These are phyloP conservation scores for Cephus pygmeus DNA, from an alignment of 2,888 invertebrate genomes.

Conservation along the genomic window DNA sequence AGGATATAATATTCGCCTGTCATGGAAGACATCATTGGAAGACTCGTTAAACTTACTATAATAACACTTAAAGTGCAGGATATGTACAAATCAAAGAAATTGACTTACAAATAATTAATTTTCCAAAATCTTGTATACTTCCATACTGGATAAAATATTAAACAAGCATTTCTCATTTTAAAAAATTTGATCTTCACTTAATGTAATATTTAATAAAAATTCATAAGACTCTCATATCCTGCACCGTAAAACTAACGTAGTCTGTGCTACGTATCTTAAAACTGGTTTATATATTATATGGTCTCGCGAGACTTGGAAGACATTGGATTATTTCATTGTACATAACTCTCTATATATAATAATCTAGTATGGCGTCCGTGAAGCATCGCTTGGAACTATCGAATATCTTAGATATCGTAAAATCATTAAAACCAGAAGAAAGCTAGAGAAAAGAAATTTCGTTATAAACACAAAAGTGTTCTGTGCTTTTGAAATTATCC, in stretches of 20 bases:
- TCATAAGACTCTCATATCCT: not conserved
- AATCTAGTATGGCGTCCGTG: conserved; percentile 8
- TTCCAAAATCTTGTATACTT: not conserved
- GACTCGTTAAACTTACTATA: conserved; percentile 40
- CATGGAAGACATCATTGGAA: conserved; percentile 59
- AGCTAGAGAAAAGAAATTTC: not conserved
- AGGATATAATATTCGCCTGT: not conserved
- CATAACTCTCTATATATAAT: conserved; percentile 16
- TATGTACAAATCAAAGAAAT: not conserved
- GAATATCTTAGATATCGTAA: not conserved
- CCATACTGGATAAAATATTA: not conserved
- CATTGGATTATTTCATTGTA: conserved; percentile 30
- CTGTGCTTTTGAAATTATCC: not conserved
- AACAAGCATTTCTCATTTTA: not conserved
- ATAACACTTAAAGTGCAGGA: conserved; percentile 22
- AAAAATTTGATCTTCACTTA: not conserved
- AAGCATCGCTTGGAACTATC: not conserved
- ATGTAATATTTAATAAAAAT: not conserved
- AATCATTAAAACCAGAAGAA: not conserved
- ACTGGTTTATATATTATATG: not conserved
- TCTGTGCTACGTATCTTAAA: not conserved
- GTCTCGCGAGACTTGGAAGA: conserved; percentile 33
- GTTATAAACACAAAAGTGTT: not conserved
- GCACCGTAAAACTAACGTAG: conserved; percentile 2
- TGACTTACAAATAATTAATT: not conserved